phyloP scores from a whole-genome alignment of 2,888 invertebrate species.

The Lasioglossum leucozonium region DNA sequence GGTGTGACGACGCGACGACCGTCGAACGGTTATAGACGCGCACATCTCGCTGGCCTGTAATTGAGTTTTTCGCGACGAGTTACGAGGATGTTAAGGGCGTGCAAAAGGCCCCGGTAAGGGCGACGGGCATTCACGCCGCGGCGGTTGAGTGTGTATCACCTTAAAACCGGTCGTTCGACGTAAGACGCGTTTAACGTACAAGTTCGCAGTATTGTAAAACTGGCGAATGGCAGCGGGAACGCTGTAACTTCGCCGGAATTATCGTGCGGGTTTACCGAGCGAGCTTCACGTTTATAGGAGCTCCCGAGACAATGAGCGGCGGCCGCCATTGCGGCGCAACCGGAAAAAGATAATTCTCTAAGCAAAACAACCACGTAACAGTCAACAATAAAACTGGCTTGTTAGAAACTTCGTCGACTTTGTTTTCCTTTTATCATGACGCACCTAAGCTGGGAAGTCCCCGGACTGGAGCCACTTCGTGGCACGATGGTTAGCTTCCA shows the following conservation, averaged over 20 bases:
- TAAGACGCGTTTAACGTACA: constrained; percentile 10
- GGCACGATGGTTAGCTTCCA: background rate
- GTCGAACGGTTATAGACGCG: background rate
- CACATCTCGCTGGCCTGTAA: constrained; percentile 30
- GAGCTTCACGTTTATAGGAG: background rate
- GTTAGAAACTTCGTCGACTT: background rate
- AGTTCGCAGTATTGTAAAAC: constrained; percentile 34
- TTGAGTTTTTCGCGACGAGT: constrained; percentile 63
- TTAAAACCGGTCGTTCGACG: constrained; percentile 27
- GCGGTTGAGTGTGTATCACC: constrained; percentile 13
- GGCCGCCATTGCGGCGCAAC: background rate
- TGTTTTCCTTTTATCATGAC: background rate
- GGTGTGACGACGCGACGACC: background rate
- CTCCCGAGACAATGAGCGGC: background rate
- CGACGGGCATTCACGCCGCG: background rate
- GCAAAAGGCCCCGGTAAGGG: constrained; percentile 47
- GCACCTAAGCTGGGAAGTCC: background rate
- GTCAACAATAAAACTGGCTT: background rate
- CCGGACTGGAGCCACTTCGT: background rate
- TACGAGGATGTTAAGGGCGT: constrained; percentile 60
- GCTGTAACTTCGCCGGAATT: constrained; percentile 4
- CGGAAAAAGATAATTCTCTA: background rate
- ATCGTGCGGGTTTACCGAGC: constrained; percentile 4
- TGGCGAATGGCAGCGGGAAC: constrained; percentile 6
- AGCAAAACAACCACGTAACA: background rate